phyloP scores from a whole-genome alignment of 2,113 vertebrate species.

The Oenanthe oenanthe region DNA sequence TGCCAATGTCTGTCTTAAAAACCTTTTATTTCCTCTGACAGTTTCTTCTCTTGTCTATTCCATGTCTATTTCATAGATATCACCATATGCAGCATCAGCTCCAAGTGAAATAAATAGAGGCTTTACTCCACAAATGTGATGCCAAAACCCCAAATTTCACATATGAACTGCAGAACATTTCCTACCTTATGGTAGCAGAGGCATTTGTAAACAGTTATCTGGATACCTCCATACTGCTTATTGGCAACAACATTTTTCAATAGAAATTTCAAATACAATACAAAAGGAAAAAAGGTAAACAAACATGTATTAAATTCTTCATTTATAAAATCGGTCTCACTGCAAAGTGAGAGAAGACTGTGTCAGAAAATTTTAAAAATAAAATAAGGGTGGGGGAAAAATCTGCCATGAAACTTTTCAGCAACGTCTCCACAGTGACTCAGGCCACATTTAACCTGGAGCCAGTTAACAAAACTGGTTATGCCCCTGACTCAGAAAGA shows the following conservation, averaged over 20 bases:
- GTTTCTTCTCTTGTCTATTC: constrained; percentile 56
- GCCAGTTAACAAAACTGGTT: background rate
- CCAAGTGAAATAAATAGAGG: constrained; percentile 49
- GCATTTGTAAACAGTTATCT: constrained; percentile 71
- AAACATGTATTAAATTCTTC: constrained; percentile 49
- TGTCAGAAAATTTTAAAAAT: constrained; percentile 43
- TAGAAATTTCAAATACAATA: constrained; percentile 57
- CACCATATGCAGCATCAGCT: constrained; percentile 45
- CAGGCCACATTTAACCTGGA: constrained; percentile 39
- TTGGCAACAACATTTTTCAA: constrained; percentile 50
- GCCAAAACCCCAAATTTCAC: constrained; percentile 58
- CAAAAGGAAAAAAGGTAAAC: constrained; percentile 46
- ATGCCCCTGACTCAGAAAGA: background rate
- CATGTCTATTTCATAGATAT: background rate
- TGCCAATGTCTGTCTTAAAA: constrained; percentile 28
- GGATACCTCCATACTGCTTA: constrained; percentile 54
- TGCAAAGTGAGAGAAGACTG: background rate
- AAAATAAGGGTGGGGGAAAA: background rate
- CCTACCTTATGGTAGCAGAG: constrained; percentile 11
- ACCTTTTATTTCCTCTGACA: background rate
- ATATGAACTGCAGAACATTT: constrained; percentile 32
- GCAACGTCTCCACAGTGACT: constrained; percentile 4
- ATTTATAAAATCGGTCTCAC: constrained; percentile 68
- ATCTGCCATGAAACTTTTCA: constrained; percentile 68
- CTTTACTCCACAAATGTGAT: constrained; percentile 50